These are phyloP conservation scores for Nomada goodeniana DNA, from an alignment of 2,888 invertebrate genomes.

Conservation along the genomic window DNA sequence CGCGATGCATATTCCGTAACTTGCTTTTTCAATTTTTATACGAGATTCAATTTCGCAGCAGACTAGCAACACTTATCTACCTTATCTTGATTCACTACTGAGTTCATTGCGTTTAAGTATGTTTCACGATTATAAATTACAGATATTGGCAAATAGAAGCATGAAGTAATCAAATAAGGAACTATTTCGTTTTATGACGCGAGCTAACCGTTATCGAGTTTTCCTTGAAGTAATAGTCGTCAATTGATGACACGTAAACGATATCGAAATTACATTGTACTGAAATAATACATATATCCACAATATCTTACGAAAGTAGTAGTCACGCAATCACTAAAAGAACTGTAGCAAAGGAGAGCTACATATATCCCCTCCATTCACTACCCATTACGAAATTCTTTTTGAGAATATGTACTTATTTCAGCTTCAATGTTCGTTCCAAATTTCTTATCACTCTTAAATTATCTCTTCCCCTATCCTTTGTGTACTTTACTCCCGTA, in stretches of 20 bases:
- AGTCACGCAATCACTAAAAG: not conserved
- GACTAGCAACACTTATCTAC: not conserved
- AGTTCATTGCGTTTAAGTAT: not conserved
- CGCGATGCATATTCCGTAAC: too few relatives aligned
- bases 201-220: slow-evolving; percentile 31
- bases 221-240: slow-evolving; percentile 50
- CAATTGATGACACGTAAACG: slow-evolving; percentile 36
- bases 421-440: not conserved
- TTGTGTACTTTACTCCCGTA: too few relatives aligned
- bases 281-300: slow-evolving; percentile 2
- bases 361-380: too few relatives aligned
- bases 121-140: not conserved
- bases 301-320: not conserved
- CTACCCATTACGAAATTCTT: too few relatives aligned
- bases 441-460: too few relatives aligned
- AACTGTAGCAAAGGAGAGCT: not conserved
- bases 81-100: not conserved
- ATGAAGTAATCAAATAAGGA: slow-evolving; percentile 15
- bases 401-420: not conserved
- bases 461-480: too few relatives aligned
- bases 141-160: not conserved
- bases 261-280: slow-evolving; percentile 38
- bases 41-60: not conserved
- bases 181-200: slow-evolving; percentile 40
- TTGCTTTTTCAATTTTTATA: too few relatives aligned